Evolutionary conservation across 2,113 vertebrate species (phyloP), one percentile per base, ranked within the genome.

Genomic region (Triplophysa siluroides): DNA sequence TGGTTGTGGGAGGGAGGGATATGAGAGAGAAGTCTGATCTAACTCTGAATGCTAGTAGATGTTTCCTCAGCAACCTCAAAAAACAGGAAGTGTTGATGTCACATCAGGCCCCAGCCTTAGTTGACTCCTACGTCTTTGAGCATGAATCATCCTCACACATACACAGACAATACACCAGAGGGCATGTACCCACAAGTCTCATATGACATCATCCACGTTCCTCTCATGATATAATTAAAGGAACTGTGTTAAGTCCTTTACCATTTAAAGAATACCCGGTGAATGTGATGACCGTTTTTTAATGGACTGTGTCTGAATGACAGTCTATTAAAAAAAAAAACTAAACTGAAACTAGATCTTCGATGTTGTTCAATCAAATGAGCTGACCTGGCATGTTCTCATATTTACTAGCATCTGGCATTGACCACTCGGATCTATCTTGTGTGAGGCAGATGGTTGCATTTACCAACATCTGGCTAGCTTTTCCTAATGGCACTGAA

Each of bases 381-480:
- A 33, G 0, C 61, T 58, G 38, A 52, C 58, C 38, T 76, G 56
- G 26, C 21, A 19, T 61, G 54, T 24, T 21, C 14, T 47, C 16
- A 33, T 21, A 38, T 63, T 62, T 78, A 64, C 47, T 84, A 71
- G 83, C 71, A 83, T 79, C 64, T 79, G 77, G 54, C 21, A 74
- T 52, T n/a, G 0, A 19, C 72, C 75, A 79, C 19, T 62, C 74
- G 38, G 63, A 75, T 74, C 81, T 75, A 47, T 70, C 19, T 56
- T 58, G 23, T 64, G 24, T 81, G 72, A 72, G 84, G 86, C 89
- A 92, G 88, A 88, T 90, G 90, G 82, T 72, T 85, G 76, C 82
- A 85, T 84, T 91, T 89, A 79, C 68, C 80, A 73, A 73, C 54
- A 60, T 73, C 60, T 76, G 73, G 18, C 69, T 16, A 29, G 56